Evolutionary conservation across 2,113 vertebrate species (phyloP).

Genomic region (Actenoides lindsayi): DNA sequence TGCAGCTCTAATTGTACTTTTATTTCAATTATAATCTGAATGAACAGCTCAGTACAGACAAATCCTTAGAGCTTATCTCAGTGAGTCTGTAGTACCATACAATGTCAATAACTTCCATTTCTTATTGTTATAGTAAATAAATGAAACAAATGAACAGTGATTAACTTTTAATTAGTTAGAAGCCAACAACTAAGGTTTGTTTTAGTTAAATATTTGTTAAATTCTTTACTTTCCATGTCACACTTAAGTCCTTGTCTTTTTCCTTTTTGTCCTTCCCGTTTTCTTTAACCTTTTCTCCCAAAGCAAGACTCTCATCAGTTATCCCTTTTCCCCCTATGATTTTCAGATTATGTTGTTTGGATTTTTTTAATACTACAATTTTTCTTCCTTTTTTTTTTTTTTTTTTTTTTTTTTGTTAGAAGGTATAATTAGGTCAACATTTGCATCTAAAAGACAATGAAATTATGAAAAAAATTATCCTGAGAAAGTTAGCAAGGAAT

Average conservation of each 20-base stretch:
- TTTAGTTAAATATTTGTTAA: background rate
- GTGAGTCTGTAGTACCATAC: background rate
- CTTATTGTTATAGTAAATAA: background rate
- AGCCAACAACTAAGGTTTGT: background rate
- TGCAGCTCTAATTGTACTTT: background rate
- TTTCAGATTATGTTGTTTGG: background rate
- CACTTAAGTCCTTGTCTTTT: background rate
- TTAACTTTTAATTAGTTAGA: background rate
- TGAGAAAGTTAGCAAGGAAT: background rate
- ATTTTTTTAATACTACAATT: background rate
- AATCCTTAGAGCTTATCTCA: background rate
- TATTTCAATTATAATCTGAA: background rate
- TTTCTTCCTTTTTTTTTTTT: background rate
- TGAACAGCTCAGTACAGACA: background rate
- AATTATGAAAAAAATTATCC: background rate
- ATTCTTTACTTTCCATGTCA: background rate
- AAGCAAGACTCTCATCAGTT: background rate
- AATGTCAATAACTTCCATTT: background rate
- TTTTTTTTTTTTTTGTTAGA: background rate
- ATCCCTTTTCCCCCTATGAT: background rate
- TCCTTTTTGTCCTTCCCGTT: background rate
- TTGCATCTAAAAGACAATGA: background rate
- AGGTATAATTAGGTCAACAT: background rate
- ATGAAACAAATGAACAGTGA: background rate
- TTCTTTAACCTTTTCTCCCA: background rate